Percentiles rank a stretch among this genome's conserved stretches.
Evolutionary conservation across 2,797 vertebrate genomes (phyloP).

Genomic region (Melanotaenia boesemani): DNA sequence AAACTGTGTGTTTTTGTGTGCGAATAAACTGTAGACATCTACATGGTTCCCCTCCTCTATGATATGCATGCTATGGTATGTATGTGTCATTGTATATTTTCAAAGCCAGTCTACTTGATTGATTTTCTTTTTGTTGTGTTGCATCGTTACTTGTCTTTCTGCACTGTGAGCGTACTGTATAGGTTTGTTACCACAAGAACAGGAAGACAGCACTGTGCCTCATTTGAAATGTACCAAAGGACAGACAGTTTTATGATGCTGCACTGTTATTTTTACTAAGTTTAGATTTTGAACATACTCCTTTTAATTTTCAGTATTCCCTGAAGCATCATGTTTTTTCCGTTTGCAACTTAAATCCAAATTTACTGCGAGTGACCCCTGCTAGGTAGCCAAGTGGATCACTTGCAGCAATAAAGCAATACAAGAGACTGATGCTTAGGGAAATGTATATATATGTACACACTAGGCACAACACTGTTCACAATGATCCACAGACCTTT

Average conservation of each 20-base stretch:
- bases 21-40: slow-evolving; percentile 30
- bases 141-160: not conserved
- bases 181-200: slow-evolving; percentile 12
- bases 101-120: slow-evolving; percentile 2
- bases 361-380: slow-evolving; percentile 20
- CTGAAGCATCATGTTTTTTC: slow-evolving; percentile 14
- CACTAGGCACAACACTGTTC: not conserved
- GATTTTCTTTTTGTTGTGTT: slow-evolving; percentile 12
- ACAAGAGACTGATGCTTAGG: not conserved
- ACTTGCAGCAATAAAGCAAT: not conserved
- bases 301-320: not conserved
- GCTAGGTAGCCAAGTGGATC: not conserved
- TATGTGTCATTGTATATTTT: slow-evolving; percentile 20
- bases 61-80: not conserved
- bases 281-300: slow-evolving; percentile 15
- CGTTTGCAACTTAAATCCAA: slow-evolving; percentile 11
- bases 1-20: slow-evolving; percentile 32
- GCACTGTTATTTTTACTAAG: not conserved
- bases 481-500: no score
- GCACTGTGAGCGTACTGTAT: not conserved
- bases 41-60: slow-evolving; percentile 2
- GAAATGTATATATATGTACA: no score
- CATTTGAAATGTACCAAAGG: slow-evolving; percentile 20
- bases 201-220: slow-evolving; percentile 20
- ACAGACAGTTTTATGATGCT: slow-evolving; percentile 16